These are phyloP conservation scores for Gorsachius magnificus DNA, from an alignment of 2,797 vertebrate species.

Conservation along the genomic window DNA sequence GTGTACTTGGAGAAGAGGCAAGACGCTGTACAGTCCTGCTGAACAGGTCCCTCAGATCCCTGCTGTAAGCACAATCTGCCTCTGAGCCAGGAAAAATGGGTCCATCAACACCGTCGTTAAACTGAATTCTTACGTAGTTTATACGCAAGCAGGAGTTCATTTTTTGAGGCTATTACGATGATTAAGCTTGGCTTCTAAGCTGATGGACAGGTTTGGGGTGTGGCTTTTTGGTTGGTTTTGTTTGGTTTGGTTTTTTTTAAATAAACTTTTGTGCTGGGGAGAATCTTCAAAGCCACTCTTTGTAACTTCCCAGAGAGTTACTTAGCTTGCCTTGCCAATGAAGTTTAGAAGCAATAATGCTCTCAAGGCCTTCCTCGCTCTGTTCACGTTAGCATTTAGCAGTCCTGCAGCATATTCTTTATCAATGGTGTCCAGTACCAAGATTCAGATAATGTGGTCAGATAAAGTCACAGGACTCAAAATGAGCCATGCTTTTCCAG, in stretches of 20 bases:
- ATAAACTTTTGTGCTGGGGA: neutral
- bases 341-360: neutral
- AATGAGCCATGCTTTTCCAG: neutral
- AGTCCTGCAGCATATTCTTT: neutral
- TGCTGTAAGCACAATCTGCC: neutral
- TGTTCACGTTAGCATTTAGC: neutral
- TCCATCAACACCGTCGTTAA: neutral
- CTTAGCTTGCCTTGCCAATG: neutral
- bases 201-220: neutral
- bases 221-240: neutral
- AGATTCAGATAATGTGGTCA: accelerated
- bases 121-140: neutral
- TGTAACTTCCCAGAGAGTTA: neutral
- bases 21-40: neutral
- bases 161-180: neutral
- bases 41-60: neutral
- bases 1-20: neutral
- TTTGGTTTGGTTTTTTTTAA: neutral
- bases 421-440: neutral
- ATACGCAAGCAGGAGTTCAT: neutral
- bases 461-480: neutral
- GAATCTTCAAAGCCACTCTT: neutral
- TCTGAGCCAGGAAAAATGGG: neutral
- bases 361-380: accelerated
- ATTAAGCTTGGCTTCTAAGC: neutral